These are phyloP conservation scores for Boulengeromyrus knoepffleri DNA, from an alignment of 2,113 vertebrate species.

Conservation along the genomic window DNA sequence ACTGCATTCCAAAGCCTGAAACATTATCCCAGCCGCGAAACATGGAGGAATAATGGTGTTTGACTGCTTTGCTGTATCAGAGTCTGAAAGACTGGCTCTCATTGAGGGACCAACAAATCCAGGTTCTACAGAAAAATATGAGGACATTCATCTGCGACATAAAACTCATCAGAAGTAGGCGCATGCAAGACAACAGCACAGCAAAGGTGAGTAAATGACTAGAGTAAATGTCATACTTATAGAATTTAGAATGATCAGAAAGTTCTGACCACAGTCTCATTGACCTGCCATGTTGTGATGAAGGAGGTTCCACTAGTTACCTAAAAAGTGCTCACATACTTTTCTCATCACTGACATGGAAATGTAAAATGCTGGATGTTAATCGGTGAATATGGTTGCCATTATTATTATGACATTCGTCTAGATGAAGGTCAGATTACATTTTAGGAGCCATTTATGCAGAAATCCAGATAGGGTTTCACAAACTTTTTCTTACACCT, in stretches of 20 bases:
- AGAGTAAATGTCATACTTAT: neutral
- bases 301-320: neutral
- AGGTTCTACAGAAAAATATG: neutral
- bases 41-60: neutral
- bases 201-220: neutral
- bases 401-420: neutral
- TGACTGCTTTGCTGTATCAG: neutral
- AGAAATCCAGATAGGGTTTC: neutral
- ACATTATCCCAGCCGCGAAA: neutral
- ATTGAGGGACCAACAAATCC: neutral
- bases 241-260: neutral
- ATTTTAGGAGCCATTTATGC: neutral
- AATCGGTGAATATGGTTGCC: neutral
- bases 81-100: neutral
- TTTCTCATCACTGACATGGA: neutral
- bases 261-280: neutral
- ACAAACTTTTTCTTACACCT: neutral
- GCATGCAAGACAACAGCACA: neutral
- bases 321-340: neutral
- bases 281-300: neutral
- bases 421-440: neutral
- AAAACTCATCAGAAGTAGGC: neutral
- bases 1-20: neutral
- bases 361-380: neutral
- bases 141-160: neutral